Evolutionary conservation across 2,888 invertebrate genomes (phyloP).

Genomic region (Panopea generosa): DNA sequence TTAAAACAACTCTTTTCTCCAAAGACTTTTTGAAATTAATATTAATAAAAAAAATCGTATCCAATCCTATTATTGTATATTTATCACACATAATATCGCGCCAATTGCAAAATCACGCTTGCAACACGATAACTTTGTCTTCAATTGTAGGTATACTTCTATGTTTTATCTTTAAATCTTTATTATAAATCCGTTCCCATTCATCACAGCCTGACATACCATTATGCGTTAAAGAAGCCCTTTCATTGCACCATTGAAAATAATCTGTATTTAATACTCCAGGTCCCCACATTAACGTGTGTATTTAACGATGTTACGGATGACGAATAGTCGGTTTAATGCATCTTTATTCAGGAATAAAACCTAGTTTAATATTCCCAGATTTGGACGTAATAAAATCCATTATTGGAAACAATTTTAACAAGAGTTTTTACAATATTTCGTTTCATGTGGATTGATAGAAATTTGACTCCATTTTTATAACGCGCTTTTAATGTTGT

Average conservation of each 20-base stretch:
- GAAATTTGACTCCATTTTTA: constrained; percentile 19
- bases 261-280: constrained; percentile 31
- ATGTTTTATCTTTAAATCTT: constrained; percentile 12
- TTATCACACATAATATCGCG: too few relatives aligned
- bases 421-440: constrained; percentile 34
- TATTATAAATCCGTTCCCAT: constrained; percentile 6
- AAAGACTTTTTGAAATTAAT: too few relatives aligned
- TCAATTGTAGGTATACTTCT: neutral
- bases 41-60: too few relatives aligned
- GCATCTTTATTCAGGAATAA: constrained; percentile 21
- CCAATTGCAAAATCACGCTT: too few relatives aligned
- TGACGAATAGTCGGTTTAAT: constrained; percentile 7
- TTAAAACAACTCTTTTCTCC: too few relatives aligned
- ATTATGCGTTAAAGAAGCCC: constrained; percentile 12
- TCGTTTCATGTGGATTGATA: constrained; percentile 9
- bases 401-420: constrained; percentile 33
- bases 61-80: too few relatives aligned
- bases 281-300: constrained; percentile 18
- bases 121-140: too few relatives aligned
- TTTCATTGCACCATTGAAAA: constrained; percentile 1
- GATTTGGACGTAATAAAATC: constrained; percentile 13
- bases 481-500: constrained; percentile 17
- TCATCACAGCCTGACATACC: constrained; percentile 2
- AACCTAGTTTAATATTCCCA: neutral
- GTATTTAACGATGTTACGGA: constrained; percentile 7